These are phyloP conservation scores for Crocallis elinguaria DNA, from an alignment of 2,888 invertebrate species.

Conservation along the genomic window DNA sequence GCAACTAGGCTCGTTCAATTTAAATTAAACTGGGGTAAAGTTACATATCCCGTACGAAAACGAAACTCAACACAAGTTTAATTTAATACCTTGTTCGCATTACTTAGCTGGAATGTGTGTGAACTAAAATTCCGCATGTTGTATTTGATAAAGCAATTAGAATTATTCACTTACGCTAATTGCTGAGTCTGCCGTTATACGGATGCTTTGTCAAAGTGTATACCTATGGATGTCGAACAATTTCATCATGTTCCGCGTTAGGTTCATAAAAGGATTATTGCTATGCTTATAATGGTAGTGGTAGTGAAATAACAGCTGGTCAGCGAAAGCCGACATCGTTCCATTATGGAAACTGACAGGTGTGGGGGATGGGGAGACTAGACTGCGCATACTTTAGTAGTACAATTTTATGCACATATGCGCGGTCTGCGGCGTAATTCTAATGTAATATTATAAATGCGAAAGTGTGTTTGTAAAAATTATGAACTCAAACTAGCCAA, in stretches of 20 bases:
- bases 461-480: too few relatives aligned
- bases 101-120: slow-evolving; percentile 4
- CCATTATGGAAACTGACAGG: slow-evolving; percentile 75
- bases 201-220: slow-evolving; percentile 18
- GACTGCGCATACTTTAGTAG: slow-evolving; percentile 33
- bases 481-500: too few relatives aligned
- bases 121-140: slow-evolving; percentile 1
- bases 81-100: slow-evolving; percentile 15
- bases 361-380: slow-evolving; percentile 33
- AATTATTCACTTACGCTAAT: not conserved
- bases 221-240: too few relatives aligned
- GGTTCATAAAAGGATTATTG: slow-evolving; percentile 36
- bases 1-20: not conserved
- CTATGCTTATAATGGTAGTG: slow-evolving; percentile 13
- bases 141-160: slow-evolving; percentile 1
- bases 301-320: slow-evolving; percentile 61
- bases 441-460: too few relatives aligned
- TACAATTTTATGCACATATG: not conserved
- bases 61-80: slow-evolving; percentile 13
- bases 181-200: not conserved
- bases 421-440: not conserved
- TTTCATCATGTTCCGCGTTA: slow-evolving; percentile 5
- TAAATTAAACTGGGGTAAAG: slow-evolving; percentile 16
- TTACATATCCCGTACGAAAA: slow-evolving; percentile 24
- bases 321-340: slow-evolving; percentile 60